These are phyloP conservation scores for Melikaiella ostensackeni DNA, from an alignment of 2,888 invertebrate genomes.

Conservation along the genomic window DNA sequence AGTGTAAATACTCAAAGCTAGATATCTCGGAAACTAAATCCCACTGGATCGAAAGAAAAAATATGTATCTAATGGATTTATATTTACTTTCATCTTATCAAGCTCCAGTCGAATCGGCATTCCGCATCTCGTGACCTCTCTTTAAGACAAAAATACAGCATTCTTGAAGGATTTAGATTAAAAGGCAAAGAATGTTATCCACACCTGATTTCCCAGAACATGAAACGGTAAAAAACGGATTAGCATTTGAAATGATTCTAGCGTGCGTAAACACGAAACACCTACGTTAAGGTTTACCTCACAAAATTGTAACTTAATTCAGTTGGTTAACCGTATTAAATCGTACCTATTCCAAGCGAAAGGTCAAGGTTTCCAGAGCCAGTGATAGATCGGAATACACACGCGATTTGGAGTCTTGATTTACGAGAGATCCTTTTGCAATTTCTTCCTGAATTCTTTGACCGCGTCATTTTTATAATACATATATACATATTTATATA, in stretches of 20 bases:
- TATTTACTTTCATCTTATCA: too few relatives aligned
- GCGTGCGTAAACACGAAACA: slow-evolving; percentile 15
- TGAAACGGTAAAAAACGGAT: background rate
- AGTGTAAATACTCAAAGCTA: too few relatives aligned
- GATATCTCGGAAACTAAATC: too few relatives aligned
- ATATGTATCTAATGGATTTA: too few relatives aligned
- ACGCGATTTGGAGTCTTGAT: background rate
- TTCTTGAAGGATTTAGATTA: too few relatives aligned
- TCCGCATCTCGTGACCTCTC: too few relatives aligned
- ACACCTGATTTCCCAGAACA: background rate
- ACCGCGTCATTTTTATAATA: background rate
- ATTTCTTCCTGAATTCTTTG: background rate
- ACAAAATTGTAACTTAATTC: slow-evolving; percentile 11
- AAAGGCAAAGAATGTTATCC: too few relatives aligned
- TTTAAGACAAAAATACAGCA: too few relatives aligned
- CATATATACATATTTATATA: background rate
- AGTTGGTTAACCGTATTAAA: background rate
- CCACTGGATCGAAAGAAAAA: too few relatives aligned
- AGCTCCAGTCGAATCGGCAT: too few relatives aligned
- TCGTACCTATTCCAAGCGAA: background rate
- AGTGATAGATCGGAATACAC: background rate
- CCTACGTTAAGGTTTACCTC: background rate
- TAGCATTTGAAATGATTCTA: background rate
- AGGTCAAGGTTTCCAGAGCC: background rate
- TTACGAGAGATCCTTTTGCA: background rate